phyloP scores from a whole-genome alignment of 2,113 vertebrate species.

The Oryzias melastigma region DNA sequence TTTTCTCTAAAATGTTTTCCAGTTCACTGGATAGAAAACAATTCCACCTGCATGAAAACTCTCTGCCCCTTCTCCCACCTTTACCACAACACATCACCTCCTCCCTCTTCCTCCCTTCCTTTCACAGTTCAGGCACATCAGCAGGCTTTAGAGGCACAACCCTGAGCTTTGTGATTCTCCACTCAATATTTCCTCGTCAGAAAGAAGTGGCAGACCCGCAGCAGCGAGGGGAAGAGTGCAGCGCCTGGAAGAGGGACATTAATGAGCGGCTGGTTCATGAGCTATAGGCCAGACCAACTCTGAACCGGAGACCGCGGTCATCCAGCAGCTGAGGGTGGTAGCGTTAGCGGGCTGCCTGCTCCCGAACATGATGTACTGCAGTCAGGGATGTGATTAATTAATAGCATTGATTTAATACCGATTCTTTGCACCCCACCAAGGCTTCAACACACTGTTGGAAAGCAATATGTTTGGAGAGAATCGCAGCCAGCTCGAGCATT shows the following conservation, averaged over 20 bases:
- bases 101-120: conserved; percentile 19
- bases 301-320: conserved; percentile 9
- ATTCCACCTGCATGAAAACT: conserved; percentile 62
- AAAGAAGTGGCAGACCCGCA: conserved; percentile 50
- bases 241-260: conserved; percentile 35
- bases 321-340: conserved; percentile 2
- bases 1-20: conserved; percentile 61
- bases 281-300: conserved; percentile 16
- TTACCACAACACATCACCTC: conserved; percentile 40
- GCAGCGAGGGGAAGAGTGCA: conserved; percentile 28
- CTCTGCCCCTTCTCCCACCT: conserved; percentile 51
- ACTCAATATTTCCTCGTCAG: conserved; percentile 66
- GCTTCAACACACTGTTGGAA: conserved; percentile 29
- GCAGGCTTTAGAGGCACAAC: conserved; percentile 49
- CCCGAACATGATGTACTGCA: not conserved
- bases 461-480: conserved; percentile 16
- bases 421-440: conserved; percentile 42
- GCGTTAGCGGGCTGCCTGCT: conserved; percentile 1
- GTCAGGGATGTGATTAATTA: conserved; percentile 52
- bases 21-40: conserved; percentile 67
- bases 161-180: conserved; percentile 50
- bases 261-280: conserved; percentile 33
- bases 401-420: conserved; percentile 49
- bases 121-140: conserved; percentile 59
- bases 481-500: conserved; percentile 22